These are phyloP conservation scores for Drosophila infuscata DNA, from an alignment of 2,888 invertebrate genomes.

Conservation along the genomic window DNA sequence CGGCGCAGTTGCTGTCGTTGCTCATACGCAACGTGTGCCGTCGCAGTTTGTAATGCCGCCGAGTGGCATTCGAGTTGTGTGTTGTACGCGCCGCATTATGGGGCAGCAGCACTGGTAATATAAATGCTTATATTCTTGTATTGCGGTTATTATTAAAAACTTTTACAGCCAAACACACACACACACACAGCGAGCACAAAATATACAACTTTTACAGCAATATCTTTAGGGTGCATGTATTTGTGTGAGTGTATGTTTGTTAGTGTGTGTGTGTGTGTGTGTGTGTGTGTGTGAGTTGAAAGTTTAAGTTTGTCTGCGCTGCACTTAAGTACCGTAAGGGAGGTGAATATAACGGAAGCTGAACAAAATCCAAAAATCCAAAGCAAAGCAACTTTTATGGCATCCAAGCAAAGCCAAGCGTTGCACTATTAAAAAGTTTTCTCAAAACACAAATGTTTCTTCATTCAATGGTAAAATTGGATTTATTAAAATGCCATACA, in stretches of 20 bases:
- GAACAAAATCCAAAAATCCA: conserved; percentile 21
- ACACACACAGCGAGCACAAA: conserved; percentile 48
- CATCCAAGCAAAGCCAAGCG: conserved; percentile 66
- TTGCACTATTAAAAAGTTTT: conserved; percentile 77
- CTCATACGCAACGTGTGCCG: conserved; percentile 66
- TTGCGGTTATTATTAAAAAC: conserved; percentile 81
- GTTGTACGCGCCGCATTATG: conserved; percentile 65
- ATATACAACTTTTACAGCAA: conserved; percentile 71
- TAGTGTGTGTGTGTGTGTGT: not conserved
- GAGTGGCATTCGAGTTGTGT: conserved; percentile 36
- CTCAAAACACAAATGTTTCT: conserved; percentile 36
- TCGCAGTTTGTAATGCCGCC: not conserved
- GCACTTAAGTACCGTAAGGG: conserved; percentile 64
- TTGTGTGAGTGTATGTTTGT: not conserved
- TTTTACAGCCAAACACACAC: conserved; percentile 67
- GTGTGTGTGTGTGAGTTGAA: conserved; percentile 26
- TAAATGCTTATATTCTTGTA: conserved; percentile 81
- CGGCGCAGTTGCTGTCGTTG: conserved; percentile 25
- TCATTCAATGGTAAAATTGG: conserved; percentile 69
- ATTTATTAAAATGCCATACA: conserved; percentile 57
- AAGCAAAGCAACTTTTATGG: conserved; percentile 54
- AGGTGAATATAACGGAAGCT: conserved; percentile 12
- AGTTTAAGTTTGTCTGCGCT: conserved; percentile 70
- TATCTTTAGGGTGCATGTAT: conserved; percentile 52
- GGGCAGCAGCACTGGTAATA: conserved; percentile 74